phyloP scores from a whole-genome alignment of 1,140 invertebrate species.

The Mesaphorura yosii region DNA sequence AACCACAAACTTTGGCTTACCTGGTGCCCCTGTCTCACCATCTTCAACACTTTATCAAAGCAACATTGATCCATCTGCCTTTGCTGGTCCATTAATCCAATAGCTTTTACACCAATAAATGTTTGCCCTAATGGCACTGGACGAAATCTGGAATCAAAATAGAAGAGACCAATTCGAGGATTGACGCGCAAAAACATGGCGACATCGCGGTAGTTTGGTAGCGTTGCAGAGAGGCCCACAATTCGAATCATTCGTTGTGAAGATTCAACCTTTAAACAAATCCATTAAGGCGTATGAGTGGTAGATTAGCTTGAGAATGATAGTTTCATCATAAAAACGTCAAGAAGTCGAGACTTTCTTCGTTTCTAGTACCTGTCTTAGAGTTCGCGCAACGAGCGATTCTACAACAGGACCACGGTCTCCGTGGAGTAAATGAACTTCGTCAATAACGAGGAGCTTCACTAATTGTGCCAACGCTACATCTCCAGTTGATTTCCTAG shows the following conservation, averaged over 20 bases:
- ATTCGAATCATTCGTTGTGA: slow-evolving; percentile 95
- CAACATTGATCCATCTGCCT: slow-evolving; percentile 84
- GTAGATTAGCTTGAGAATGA: no score
- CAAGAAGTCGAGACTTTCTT: background rate
- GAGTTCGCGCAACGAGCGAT: slow-evolving; percentile 86
- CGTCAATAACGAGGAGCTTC: slow-evolving; percentile 92
- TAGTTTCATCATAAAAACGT: no score
- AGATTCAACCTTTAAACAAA: slow-evolving; percentile 60
- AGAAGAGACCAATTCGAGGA: slow-evolving; percentile 84
- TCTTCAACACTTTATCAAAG: slow-evolving; percentile 81
- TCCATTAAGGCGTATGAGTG: slow-evolving; percentile 2
- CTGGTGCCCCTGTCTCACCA: slow-evolving; percentile 82
- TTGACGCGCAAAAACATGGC: slow-evolving; percentile 89
- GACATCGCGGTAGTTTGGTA: slow-evolving; percentile 97
- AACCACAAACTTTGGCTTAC: no score
- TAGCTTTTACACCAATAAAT: slow-evolving; percentile 80
- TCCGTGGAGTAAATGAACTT: slow-evolving; percentile 94
- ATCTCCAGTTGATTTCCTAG: slow-evolving; percentile 81
- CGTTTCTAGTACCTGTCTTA: slow-evolving; percentile 55
- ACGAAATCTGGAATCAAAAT: slow-evolving; percentile 91
- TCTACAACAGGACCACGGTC: slow-evolving; percentile 97
- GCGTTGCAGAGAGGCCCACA: slow-evolving; percentile 91
- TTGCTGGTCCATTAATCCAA: slow-evolving; percentile 61
- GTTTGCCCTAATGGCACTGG: slow-evolving; percentile 88
- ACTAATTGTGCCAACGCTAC: slow-evolving; percentile 81